phyloP scores from a whole-genome alignment of 2,797 vertebrate species.

The Botia kubotai region DNA sequence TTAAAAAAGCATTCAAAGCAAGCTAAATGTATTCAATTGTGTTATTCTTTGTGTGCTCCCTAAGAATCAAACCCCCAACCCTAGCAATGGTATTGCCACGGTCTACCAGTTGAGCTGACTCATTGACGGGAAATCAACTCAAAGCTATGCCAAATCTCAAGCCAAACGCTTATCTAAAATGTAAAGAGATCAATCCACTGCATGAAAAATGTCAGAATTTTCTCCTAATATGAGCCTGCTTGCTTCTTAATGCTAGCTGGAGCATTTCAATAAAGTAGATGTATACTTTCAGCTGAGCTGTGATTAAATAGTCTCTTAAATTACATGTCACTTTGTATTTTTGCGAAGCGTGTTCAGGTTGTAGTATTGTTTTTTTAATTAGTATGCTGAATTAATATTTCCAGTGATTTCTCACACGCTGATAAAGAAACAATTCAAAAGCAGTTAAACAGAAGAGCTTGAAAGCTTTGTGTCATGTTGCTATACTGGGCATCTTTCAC shows the following conservation, averaged over 20 bases:
- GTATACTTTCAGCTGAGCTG: conserved; percentile 34
- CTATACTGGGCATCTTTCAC: conserved; percentile 43
- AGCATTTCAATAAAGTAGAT: conserved; percentile 44
- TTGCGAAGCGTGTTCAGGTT: conserved; percentile 5
- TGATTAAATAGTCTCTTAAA: conserved; percentile 55
- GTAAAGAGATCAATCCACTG: not conserved
- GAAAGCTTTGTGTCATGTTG: conserved; percentile 44
- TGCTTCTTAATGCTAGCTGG: conserved; percentile 18
- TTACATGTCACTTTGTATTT: conserved; percentile 42
- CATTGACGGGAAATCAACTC: not conserved
- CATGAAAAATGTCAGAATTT: conserved; percentile 6
- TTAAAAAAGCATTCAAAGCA: too few relatives aligned
- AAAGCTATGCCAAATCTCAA: not conserved
- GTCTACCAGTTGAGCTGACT: not conserved
- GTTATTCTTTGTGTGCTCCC: too few relatives aligned
- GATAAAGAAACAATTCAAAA: conserved; percentile 58
- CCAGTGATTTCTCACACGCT: conserved; percentile 20
- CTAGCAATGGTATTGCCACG: too few relatives aligned
- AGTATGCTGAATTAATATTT: conserved; percentile 52
- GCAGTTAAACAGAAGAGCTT: conserved; percentile 56
- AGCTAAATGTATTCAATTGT: too few relatives aligned
- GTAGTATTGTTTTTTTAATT: conserved; percentile 43
- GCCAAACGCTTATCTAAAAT: not conserved
- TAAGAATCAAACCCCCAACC: too few relatives aligned
- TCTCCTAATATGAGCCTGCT: not conserved